These are phyloP conservation scores for Etia nguti DNA, from an alignment of 2,113 vertebrate species.

Conservation along the genomic window DNA sequence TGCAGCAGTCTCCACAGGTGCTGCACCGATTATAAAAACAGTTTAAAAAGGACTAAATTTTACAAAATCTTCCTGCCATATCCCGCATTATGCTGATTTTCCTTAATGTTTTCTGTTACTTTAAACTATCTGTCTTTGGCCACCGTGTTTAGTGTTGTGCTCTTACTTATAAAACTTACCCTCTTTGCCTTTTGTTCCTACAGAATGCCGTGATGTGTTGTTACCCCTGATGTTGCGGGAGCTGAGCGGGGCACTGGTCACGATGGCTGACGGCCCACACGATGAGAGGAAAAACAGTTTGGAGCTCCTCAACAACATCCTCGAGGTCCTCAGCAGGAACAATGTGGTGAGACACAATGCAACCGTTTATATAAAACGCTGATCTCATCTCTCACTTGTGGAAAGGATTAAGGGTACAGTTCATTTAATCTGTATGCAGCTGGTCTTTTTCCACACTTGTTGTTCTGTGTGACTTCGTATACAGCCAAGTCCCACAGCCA, in stretches of 20 bases:
- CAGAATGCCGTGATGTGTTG: slow-evolving; percentile 93
- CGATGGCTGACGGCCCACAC: slow-evolving; percentile 68
- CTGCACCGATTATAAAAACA: background rate
- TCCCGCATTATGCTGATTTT: background rate
- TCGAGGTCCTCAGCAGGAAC: slow-evolving; percentile 89
- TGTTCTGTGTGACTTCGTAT: background rate
- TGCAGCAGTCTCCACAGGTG: slow-evolving; percentile 18
- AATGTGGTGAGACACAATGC: slow-evolving; percentile 78
- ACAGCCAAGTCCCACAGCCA: background rate
- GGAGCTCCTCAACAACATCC: slow-evolving; percentile 89
- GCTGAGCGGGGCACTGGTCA: slow-evolving; percentile 78
- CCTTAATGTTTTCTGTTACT: background rate
- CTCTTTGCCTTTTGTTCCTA: background rate
- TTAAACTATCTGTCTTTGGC: background rate
- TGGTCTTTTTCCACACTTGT: background rate
- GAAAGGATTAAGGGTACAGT: background rate
- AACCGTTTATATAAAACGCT: background rate
- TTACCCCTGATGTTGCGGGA: slow-evolving; percentile 94
- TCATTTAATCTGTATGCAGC: background rate
- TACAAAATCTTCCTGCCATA: background rate
- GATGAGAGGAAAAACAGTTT: slow-evolving; percentile 84
- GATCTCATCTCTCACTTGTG: background rate
- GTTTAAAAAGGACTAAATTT: background rate
- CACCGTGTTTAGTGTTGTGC: accelerated
- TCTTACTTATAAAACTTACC: background rate